Percentiles rank a stretch among this genome's conserved stretches.
Evolutionary conservation across 2,113 vertebrate genomes (phyloP).

Genomic region (Probosciger aterrimus): DNA sequence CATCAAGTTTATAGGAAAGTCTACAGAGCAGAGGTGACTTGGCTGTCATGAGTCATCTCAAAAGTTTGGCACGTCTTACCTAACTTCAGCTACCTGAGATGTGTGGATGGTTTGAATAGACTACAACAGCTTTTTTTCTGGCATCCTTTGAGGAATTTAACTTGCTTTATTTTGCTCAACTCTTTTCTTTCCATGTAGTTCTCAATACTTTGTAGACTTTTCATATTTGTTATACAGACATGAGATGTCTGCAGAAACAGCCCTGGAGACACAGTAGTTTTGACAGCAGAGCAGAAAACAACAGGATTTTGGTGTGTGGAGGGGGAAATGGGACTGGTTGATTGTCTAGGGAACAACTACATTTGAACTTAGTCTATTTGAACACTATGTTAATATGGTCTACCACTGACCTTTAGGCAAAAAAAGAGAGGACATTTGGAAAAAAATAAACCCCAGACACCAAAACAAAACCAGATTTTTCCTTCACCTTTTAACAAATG

Average conservation of each 20-base stretch:
- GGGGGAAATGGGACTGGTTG: background rate
- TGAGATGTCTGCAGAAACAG: background rate
- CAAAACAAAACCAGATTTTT: background rate
- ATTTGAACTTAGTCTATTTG: background rate
- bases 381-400: background rate
- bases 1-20: background rate
- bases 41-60: background rate
- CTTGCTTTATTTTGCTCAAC: background rate
- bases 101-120: background rate
- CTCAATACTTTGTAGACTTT: background rate
- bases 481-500: background rate
- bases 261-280: background rate
- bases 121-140: background rate
- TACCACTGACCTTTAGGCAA: background rate
- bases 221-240: background rate
- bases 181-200: background rate
- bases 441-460: background rate
- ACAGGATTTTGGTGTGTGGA: background rate
- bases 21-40: background rate
- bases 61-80: accelerated
- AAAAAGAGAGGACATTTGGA: background rate
- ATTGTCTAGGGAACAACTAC: background rate
- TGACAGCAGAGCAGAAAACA: background rate
- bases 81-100: background rate
- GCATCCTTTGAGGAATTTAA: background rate